Evolutionary conservation across 2,888 invertebrate species (phyloP).

Genomic region (Siphlonurus alternatus): DNA sequence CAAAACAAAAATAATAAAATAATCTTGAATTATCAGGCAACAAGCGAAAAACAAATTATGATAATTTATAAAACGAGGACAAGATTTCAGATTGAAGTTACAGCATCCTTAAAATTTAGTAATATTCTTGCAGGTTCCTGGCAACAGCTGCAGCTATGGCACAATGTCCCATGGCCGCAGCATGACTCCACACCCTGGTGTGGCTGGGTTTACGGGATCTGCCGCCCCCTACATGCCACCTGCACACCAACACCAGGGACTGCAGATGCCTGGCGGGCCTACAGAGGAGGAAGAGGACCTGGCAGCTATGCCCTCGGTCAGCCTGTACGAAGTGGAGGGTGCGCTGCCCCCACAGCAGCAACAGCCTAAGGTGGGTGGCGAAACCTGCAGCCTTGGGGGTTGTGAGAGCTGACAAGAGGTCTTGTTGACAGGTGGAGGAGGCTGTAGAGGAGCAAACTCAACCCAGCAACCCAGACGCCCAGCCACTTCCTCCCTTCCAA

Average conservation of each 20-base stretch:
- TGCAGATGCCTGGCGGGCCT: neutral
- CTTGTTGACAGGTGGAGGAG: neutral
- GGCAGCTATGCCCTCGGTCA: neutral
- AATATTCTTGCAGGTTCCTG: too few species aligned
- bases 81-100: too few species aligned
- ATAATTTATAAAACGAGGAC: too few species aligned
- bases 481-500: slow-evolving; percentile 62
- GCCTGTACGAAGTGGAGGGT: slow-evolving; percentile 1
- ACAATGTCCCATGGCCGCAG: neutral
- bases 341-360: neutral
- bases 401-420: too few species aligned
- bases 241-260: neutral
- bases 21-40: too few species aligned
- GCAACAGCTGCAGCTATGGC: neutral
- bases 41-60: too few species aligned
- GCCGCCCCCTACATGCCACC: neutral
- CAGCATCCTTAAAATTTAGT: too few species aligned
- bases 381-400: neutral
- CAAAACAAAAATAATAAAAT: too few species aligned
- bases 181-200: neutral
- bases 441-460: neutral
- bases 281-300: neutral
- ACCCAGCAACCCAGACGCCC: slow-evolving; percentile 11
- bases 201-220: neutral
- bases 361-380: neutral